These are phyloP conservation scores for Cephalopachus bancanus DNA, from an alignment of 2,797 vertebrate species.

Conservation along the genomic window DNA sequence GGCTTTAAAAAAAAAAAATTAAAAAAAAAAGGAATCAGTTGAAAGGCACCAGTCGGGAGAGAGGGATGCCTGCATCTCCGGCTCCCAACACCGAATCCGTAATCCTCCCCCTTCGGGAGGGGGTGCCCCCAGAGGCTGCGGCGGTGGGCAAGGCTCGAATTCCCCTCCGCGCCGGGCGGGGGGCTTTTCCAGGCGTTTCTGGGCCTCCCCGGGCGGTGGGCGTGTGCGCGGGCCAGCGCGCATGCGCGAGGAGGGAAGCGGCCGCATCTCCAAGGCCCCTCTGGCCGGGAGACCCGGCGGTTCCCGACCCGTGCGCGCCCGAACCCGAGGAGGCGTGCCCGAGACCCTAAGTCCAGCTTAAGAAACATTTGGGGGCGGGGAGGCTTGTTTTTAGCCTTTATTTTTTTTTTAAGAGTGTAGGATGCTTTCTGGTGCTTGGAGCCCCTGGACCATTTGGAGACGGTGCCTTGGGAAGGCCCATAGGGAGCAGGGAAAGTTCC, in stretches of 20 bases:
- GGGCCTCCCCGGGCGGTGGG: neutral
- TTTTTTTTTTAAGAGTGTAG: neutral
- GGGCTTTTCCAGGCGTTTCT: neutral
- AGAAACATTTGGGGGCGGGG: neutral
- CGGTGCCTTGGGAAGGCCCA: neutral
- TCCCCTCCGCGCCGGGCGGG: neutral
- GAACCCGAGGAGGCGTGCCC: neutral
- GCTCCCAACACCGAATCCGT: constrained; percentile 17
- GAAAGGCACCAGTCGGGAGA: constrained; percentile 86
- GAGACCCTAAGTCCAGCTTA: no score
- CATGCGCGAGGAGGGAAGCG: constrained; percentile 35
- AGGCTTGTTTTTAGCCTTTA: neutral
- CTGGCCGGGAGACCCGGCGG: neutral
- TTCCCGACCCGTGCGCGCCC: accelerated
- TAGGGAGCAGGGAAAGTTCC: neutral
- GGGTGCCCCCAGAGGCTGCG: neutral
- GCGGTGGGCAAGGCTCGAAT: neutral
- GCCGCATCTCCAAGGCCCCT: neutral
- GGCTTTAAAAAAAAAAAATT: constrained; percentile 70
- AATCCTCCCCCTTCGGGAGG: neutral
- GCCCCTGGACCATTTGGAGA: no score
- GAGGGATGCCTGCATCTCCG: neutral
- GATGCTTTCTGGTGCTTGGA: neutral
- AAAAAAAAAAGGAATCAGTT: constrained; percentile 87
- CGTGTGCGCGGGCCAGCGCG: constrained; percentile 44